phyloP scores from a whole-genome alignment of 1,140 invertebrate genomes.

The Coenobita brevimanus region DNA sequence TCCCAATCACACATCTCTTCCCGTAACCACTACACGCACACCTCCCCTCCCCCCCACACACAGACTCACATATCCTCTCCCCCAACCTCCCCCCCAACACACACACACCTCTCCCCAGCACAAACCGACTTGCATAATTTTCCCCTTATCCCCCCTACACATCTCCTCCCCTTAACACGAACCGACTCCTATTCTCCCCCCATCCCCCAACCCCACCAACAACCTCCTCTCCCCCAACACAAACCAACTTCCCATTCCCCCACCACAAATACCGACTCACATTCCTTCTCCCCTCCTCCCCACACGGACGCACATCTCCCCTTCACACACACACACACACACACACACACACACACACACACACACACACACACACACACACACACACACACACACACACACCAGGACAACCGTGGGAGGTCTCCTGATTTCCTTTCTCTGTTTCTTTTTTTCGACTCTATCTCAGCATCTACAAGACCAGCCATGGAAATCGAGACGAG shows the following conservation, averaged over 20 bases:
- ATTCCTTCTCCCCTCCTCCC: background rate
- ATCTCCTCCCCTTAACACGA: background rate
- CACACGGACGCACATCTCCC: background rate
- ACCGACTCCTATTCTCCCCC: background rate
- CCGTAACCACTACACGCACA: background rate
- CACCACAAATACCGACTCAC: background rate
- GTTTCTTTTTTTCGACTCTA: too few relatives aligned
- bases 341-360: background rate
- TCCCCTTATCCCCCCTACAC: background rate
- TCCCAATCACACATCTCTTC: background rate
- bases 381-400: slow-evolving; percentile 16
- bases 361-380: slow-evolving; percentile 27
- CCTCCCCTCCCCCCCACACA: background rate
- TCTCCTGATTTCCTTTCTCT: too few relatives aligned
- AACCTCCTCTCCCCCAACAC: background rate
- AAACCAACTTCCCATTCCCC: background rate
- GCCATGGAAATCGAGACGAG: background rate
- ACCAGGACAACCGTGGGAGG: background rate
- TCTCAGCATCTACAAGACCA: too few relatives aligned
- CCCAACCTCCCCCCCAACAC: background rate
- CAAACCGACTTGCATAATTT: too few relatives aligned
- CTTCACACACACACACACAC: too few relatives aligned
- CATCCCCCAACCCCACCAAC: background rate
- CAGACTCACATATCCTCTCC: background rate
- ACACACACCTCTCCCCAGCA: slow-evolving; percentile 6